Conservation (phyloP, 2,888 invertebrate genomes). For the Philhelius pedissequus region DNA sequence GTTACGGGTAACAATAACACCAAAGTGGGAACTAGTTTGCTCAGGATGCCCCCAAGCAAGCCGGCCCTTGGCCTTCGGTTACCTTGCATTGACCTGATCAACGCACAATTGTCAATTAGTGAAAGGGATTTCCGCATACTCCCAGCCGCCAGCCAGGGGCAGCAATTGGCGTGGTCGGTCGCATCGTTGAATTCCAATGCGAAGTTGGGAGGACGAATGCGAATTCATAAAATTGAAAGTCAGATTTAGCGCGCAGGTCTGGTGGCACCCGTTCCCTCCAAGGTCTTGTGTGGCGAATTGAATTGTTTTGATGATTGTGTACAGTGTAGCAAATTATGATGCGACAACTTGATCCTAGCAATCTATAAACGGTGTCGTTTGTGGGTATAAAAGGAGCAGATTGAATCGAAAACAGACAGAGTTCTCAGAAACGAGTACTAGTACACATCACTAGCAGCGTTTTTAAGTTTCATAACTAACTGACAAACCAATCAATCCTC, state of each 20-base stretch:
- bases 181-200: constrained; percentile 29
- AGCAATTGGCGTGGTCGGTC: background rate
- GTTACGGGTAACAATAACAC: constrained; percentile 8
- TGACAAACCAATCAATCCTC: constrained; percentile 20
- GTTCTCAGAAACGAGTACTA: constrained; percentile 74
- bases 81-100: constrained; percentile 75
- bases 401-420: constrained; percentile 70
- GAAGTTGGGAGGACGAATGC: constrained; percentile 52
- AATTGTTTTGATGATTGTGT: constrained; percentile 51
- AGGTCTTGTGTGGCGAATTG: constrained; percentile 40
- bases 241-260: constrained; percentile 13
- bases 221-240: constrained; percentile 65
- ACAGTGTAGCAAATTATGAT: background rate
- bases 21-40: constrained; percentile 45
- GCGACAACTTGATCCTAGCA: constrained; percentile 50
- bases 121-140: constrained; percentile 72
- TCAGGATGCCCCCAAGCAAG: constrained; percentile 26
- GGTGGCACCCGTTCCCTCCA: constrained; percentile 32
- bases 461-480: constrained; percentile 50
- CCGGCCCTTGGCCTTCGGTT: constrained; percentile 78
- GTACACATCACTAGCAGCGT: constrained; percentile 73
- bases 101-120: constrained; percentile 69
- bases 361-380: constrained; percentile 31
- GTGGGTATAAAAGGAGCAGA: constrained; percentile 76
- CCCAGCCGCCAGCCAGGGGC: no score